Base-by-base conservation (phyloP, 2,888 invertebrate genomes). In the Minunthozetes semirufus region DNA sequence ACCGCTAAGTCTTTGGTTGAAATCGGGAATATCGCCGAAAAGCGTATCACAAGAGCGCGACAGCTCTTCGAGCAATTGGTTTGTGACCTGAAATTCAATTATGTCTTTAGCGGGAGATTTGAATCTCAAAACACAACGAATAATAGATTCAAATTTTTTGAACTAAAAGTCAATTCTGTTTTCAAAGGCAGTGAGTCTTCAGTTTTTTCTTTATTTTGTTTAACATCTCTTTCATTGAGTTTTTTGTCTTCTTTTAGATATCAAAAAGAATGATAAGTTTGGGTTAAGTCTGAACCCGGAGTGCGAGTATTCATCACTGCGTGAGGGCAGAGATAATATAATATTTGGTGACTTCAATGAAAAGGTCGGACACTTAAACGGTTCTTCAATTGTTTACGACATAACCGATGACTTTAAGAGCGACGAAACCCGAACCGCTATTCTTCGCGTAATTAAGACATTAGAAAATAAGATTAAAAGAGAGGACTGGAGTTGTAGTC, bases 11-110 rank as follows among this genome's bases (percentile, higher is more conserved):
- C 73, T 27, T 56, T 76, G n/a, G 13, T 63, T 19, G 76, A 76
- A 50, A 50, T 76, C 19, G 73, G 76, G n/a, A 73, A 73, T n/a
- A 76, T 76, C 25, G 72, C 53, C 56, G 25, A 42, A 19, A 53
- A 27, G 13, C 66, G 38, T 13, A 53, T 68, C 15, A 13, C 19
- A 15, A 46, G 71, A 38, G 76, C 73, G 9, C 25, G 63, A 27
- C 29, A 73, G 22, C 63, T 73, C 38, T 70, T 76, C 22, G n/a
- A 46, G 19, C 42, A 74, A 56, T 22, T 76, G 11, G 22, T 76
- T 27, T 76, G 76, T 42, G 33, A 50, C 6, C 13, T 22, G 22
- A 66, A 56, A 56, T 76, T 48, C 66, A 73, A 63, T 22, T 74
- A 68, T 38, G 76, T 76, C 38, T 73, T 61, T 29, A 42, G 25